Evolutionary conservation across 2,888 invertebrate species (phyloP), one percentile per base, ranked within the genome.

Genomic region (Cenopis cana): DNA sequence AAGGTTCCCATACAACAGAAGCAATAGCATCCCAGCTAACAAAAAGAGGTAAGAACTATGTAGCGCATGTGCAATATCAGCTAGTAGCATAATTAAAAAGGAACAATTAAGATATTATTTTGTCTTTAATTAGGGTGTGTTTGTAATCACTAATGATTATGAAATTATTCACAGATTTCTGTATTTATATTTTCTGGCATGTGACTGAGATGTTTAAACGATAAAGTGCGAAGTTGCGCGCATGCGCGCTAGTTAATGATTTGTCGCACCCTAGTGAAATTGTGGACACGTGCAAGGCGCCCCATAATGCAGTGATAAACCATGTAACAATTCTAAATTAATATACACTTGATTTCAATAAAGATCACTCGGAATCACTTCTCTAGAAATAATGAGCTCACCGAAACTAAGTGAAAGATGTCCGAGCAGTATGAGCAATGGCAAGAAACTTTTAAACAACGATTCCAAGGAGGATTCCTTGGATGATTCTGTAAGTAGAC

Each of bases 391-490:
- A 60, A 92, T 93, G 92, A 92, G 89, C 78, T 93, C 93, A n/a
- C 93, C 93, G 4, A 93, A 92, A 77, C 80, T 91, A 20, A 89
- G 85, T 76, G 92, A 91, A 77, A 82, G 90, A 81, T 91, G 92
- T 75, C 81, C 85, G 24, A 91, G 90, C 79, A 88, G 84, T 59
- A 81, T 90, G 82, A 89, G 89, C 81, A 91, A 89, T 72, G 85
- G 89, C 59, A 90, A 88, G 73, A 91, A 90, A 79, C 83, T 84
- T 24, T 81, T 90, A 9, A 86, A 76, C 79, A 83, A 82, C 70
- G 93, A 93, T 36, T 84, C 84, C 1, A 91, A 91, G 74, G 92
- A 92, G 73, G 91, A 93, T 64, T 93, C 92, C 1, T 79, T 92
- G 29, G 93, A 93, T 57, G 93, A 90, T 76, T 91, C 92, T 57